These are phyloP conservation scores for Sinohyriopsis cumingii DNA, from an alignment of 2,888 invertebrate genomes.

Conservation along the genomic window DNA sequence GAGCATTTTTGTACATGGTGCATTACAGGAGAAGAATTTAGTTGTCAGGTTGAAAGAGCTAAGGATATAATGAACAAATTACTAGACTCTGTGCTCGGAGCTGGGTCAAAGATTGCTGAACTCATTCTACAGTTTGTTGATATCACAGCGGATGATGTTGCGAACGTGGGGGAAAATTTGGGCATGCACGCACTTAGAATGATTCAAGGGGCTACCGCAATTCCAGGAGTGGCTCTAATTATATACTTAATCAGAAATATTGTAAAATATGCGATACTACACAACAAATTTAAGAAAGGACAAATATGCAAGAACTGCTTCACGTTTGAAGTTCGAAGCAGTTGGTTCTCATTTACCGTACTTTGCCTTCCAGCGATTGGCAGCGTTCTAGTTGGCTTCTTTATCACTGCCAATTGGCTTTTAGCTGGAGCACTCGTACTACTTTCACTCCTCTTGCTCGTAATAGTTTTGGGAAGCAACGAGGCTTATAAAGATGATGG, in stretches of 20 bases:
- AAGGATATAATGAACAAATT: constrained; percentile 2
- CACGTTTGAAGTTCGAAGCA: constrained; percentile 4
- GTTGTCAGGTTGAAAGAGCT: constrained; percentile 13
- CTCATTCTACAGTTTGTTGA: constrained; percentile 5
- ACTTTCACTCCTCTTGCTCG: constrained; percentile 8
- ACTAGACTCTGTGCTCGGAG: not conserved
- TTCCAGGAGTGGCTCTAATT: no score
- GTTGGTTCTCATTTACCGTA: constrained; percentile 13
- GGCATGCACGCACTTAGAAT: constrained; percentile 10
- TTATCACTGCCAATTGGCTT: constrained; percentile 9
- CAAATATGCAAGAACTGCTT: constrained; percentile 16
- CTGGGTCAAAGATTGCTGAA: constrained; percentile 12
- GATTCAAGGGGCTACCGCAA: not conserved
- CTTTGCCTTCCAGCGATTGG: constrained; percentile 15
- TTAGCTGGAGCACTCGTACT: constrained; percentile 3
- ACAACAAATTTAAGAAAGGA: not conserved
- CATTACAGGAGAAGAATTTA: constrained; percentile 9
- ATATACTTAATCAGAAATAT: no score
- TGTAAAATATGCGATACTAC: no score
- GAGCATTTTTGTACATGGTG: constrained; percentile 13
- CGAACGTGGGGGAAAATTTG: not conserved
- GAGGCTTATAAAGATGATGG: constrained; percentile 6
- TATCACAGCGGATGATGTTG: constrained; percentile 13
- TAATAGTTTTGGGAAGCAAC: constrained; percentile 7
- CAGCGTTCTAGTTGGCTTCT: constrained; percentile 8